These are phyloP conservation scores for Propithecus deckenii DNA, from an alignment of 2,797 vertebrate genomes.

Conservation along the genomic window DNA sequence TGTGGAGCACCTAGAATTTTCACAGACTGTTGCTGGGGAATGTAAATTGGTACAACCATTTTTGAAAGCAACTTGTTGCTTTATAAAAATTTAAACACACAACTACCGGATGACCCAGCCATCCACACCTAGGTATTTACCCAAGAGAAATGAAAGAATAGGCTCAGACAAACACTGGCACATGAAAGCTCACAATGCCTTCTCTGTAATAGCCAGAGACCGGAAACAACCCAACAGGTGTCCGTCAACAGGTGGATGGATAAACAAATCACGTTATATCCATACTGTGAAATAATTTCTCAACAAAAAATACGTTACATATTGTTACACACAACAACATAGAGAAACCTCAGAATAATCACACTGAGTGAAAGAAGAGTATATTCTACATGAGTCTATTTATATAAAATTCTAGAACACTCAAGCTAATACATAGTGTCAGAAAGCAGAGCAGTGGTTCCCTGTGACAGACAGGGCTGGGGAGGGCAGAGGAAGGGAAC, in stretches of 20 bases:
- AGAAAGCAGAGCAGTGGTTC: neutral
- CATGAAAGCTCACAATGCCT: neutral
- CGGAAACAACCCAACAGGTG: neutral
- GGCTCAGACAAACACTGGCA: neutral
- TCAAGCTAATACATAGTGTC: neutral
- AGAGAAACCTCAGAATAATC: neutral
- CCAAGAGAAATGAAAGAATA: neutral
- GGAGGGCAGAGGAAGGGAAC: neutral
- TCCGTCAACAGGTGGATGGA: neutral
- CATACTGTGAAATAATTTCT: neutral
- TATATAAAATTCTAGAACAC: neutral
- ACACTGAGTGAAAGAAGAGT: neutral
- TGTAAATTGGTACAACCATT: neutral
- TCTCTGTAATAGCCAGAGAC: neutral
- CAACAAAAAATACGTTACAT: neutral
- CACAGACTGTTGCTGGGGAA: neutral
- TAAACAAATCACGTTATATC: neutral
- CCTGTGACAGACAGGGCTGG: neutral
- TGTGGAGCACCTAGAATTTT: neutral
- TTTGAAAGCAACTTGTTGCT: neutral
- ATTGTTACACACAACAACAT: neutral
- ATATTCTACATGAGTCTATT: neutral
- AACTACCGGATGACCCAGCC: neutral
- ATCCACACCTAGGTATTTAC: neutral
- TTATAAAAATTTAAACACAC: neutral